Base-by-base conservation (phyloP, 2,797 vertebrate genomes). In the Chaetodon trifasciatus region DNA sequence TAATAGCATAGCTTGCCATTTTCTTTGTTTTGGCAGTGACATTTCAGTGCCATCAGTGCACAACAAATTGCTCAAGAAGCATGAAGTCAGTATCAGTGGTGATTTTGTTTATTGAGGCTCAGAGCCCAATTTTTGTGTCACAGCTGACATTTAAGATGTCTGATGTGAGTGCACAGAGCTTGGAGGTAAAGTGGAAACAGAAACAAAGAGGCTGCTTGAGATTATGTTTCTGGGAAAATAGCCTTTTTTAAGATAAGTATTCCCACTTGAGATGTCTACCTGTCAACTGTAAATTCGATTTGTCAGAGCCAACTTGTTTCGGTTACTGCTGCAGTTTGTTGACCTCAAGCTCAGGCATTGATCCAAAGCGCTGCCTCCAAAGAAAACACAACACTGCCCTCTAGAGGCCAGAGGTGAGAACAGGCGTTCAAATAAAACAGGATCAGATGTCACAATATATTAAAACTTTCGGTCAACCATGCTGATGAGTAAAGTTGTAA, bases 11-110 rank as follows among this genome's bases (percentile, higher is more conserved):
- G 49, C 40, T 70, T 74, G 21, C 23, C 37, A n/a, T 74, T 83
- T 50, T 78, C 53, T 80, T 78, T 78, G 69, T 64, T 72, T 74
- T 81, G 63, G 35, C 74, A 78, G 69, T 85, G 72, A 69, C 57
- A 78, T 86, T 79, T 85, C 9, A 46, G 39, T 55, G 35, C 62
- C 24, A 24, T 76, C 78, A 64, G 23, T 1, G 0, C 55, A 70
- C 46, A 46, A 19, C 44, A 73, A 53, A 62, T 58, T 76, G 21
- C 6, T 39, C 58, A 69, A 11, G 35, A 68, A 61, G 47, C 72
- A 17, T 10, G 35, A 32, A 12, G 19, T 60, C 52, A 37, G 13
- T 62, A 65, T 52, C 44, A 42, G 69, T 24, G 1, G 52, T 23
- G 35, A 69, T 56, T 70, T 71, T 69, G 17, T 64, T 40, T 12